These are phyloP conservation scores for Probosciger aterrimus DNA, from an alignment of 2,113 vertebrate genomes.

Conservation along the genomic window DNA sequence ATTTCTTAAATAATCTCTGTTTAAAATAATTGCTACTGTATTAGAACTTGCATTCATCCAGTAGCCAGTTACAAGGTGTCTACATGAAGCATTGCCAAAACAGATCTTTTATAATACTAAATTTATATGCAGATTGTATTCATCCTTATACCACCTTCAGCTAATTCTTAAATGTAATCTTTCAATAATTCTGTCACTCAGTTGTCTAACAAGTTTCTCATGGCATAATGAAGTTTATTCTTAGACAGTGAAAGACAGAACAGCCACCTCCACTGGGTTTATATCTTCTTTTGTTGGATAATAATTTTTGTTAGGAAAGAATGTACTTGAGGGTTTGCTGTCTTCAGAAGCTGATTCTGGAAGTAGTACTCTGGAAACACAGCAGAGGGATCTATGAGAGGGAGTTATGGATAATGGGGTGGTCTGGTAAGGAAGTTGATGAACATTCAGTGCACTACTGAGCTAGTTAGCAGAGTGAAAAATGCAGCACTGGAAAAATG, in stretches of 20 bases:
- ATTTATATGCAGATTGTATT: not conserved
- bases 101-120: not conserved
- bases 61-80: not conserved
- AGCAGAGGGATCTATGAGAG: not conserved
- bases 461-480: not conserved
- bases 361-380: not conserved
- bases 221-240: slow-evolving; percentile 8
- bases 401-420: not conserved
- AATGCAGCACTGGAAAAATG: not conserved
- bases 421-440: not conserved
- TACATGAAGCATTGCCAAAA: not conserved
- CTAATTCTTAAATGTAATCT: slow-evolving; percentile 34
- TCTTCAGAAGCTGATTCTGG: not conserved
- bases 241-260: slow-evolving; percentile 2
- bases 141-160: slow-evolving; percentile 2
- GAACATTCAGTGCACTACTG: not conserved
- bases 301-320: not conserved
- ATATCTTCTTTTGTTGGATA: not conserved
- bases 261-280: not conserved
- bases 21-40: not conserved
- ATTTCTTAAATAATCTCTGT: not conserved
- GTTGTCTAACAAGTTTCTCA: slow-evolving; percentile 38
- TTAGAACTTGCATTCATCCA: not conserved
- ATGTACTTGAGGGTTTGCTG: not conserved
- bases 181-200: slow-evolving; percentile 19